Evolutionary conservation across 2,888 invertebrate genomes (phyloP).

Genomic region (Hypercompe scribonia): DNA sequence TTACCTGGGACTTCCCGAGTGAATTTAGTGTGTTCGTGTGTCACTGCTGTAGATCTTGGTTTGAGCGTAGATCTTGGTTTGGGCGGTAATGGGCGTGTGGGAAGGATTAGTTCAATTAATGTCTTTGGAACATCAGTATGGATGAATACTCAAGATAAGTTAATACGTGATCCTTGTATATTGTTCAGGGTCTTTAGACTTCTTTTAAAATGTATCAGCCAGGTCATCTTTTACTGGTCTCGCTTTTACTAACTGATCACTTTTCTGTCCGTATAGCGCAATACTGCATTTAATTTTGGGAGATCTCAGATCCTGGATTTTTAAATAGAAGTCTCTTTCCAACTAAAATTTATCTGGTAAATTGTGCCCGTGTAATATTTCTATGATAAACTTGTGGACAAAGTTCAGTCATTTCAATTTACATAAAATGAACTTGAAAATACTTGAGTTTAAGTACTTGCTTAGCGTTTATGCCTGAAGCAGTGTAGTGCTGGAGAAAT

Average conservation of each 20-base stretch:
- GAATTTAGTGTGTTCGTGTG: not conserved
- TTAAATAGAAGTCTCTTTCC: not conserved
- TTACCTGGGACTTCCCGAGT: not conserved
- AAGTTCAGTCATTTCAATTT: not conserved
- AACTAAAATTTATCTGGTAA: not conserved
- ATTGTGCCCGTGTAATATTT: not conserved
- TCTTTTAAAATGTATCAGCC: not conserved
- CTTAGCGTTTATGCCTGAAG: not conserved
- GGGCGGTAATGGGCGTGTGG: not conserved
- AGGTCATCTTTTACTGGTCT: too few species aligned
- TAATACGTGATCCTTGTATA: not conserved
- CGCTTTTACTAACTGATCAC: not conserved
- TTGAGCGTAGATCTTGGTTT: too few species aligned
- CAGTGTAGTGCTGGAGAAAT: not conserved
- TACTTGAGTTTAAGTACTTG: not conserved
- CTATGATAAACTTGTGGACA: not conserved
- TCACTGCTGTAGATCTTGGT: not conserved
- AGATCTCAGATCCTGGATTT: not conserved
- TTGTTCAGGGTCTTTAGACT: not conserved
- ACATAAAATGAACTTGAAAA: not conserved
- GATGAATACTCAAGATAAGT: too few species aligned
- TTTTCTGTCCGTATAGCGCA: not conserved
- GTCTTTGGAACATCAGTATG: not conserved
- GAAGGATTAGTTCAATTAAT: too few species aligned
- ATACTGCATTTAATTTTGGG: not conserved